These are phyloP conservation scores for Agapornis roseicollis DNA, from an alignment of 2,113 vertebrate genomes.

Conservation along the genomic window DNA sequence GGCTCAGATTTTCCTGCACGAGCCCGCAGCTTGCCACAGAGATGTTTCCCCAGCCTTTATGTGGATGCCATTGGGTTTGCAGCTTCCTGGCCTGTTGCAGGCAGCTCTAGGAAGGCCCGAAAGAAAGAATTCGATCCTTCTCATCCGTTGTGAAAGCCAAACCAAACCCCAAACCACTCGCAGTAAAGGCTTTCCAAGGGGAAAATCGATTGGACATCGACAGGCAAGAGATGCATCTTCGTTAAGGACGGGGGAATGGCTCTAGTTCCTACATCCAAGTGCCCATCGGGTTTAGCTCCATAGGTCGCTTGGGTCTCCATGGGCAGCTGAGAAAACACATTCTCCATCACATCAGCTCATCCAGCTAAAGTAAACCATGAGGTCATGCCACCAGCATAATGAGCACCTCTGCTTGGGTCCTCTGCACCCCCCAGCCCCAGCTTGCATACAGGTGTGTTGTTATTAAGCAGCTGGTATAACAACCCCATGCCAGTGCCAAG, in stretches of 20 bases:
- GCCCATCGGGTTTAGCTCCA: background rate
- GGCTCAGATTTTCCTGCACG: conserved; percentile 50
- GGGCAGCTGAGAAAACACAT: conserved; percentile 71
- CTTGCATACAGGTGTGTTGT: conserved; percentile 73
- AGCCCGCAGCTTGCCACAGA: conserved; percentile 19
- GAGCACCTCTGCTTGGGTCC: conserved; percentile 32
- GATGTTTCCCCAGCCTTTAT: conserved; percentile 55
- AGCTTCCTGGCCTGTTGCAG: conserved; percentile 33
- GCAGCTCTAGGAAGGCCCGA: background rate
- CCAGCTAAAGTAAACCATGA: conserved; percentile 67
- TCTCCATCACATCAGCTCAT: background rate
- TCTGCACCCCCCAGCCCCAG: conserved; percentile 31
- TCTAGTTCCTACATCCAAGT: background rate
- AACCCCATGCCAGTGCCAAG: conserved; percentile 56
- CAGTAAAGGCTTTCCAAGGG: background rate
- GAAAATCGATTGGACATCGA: background rate
- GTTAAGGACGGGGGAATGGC: background rate
- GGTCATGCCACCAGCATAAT: conserved; percentile 65
- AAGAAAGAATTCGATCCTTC: background rate
- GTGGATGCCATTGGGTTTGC: conserved; percentile 49
- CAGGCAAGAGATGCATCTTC: background rate
- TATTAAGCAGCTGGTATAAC: conserved; percentile 77
- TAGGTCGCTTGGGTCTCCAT: background rate
- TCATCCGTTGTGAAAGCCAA: conserved; percentile 7
- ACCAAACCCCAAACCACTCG: background rate